A percentile compares a stretch with the other conserved stretches of the same genome.
These are phyloP conservation scores for Tychaedon coryphoeus DNA, from an alignment of 2,113 vertebrate species.

Conservation along the genomic window DNA sequence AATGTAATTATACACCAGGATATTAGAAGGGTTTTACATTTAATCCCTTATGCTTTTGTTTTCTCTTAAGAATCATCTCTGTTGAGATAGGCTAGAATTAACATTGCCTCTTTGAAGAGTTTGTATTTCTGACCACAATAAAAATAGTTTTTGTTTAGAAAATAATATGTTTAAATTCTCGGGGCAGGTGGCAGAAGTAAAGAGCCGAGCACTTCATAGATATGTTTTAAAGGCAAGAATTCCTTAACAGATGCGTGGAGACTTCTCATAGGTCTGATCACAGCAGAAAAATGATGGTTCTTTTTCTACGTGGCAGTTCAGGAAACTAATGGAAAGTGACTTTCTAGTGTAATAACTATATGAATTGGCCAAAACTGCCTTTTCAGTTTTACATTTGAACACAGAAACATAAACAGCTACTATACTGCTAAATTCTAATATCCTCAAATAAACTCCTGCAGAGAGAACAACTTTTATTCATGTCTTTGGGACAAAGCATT, in stretches of 20 bases:
- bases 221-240: background rate
- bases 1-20: background rate
- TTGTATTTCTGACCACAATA: background rate
- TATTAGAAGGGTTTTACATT: slow-evolving; percentile 6
- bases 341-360: background rate
- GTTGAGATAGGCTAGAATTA: slow-evolving; percentile 14
- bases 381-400: background rate
- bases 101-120: background rate
- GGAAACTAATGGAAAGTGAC: background rate
- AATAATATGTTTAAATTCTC: background rate
- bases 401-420: background rate
- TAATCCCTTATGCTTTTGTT: slow-evolving; percentile 20
- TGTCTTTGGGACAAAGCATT: background rate
- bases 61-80: background rate
- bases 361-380: background rate
- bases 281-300: background rate
- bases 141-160: background rate
- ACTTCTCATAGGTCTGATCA: background rate
- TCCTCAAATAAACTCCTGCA: background rate
- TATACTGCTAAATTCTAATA: background rate
- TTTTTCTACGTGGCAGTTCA: background rate
- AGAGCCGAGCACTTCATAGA: background rate
- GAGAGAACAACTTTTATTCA: background rate
- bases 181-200: background rate
- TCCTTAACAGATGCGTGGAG: background rate